Evolutionary conservation across 2,888 invertebrate genomes (phyloP), one percentile per base, ranked within the genome.

Genomic region (Drosophila yooni): DNA sequence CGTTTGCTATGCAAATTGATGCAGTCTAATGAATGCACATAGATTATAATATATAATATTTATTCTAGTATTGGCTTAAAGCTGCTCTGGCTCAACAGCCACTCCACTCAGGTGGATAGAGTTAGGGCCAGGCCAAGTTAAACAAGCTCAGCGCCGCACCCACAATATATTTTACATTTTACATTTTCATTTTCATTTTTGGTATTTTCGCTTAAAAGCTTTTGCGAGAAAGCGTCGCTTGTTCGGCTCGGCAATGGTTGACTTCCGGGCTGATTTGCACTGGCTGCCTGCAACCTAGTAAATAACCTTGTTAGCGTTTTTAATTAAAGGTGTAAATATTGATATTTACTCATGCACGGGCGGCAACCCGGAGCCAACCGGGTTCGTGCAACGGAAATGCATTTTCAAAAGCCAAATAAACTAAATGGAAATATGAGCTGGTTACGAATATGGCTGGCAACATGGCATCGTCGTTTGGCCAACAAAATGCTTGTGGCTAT

Each of bases 291-390:
- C 53, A 72, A 74, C 75, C 59, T 65, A 81, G 81, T 90, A 89
- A 92, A 93, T 93, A 93, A 93, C 92, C 91, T 92, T 92, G 93
- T 93, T 93, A 92, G 91, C 88, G 90, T 91, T 92, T 92, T 92
- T 93, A 93, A 93, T 93, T 93, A 92, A 92, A 92, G 91, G 91
- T 90, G 92, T 92, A 92, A 92, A 92, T 91, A 92, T 92, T 91
- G 89, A 91, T 84, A 91, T 88, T 89, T 82, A 86, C 89, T 82
- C 79, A 74, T 69, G 84, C 89, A 48, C 70, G 70, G 73, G 59
- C 82, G 73, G 59, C 82, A 58, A 48, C 33, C n/a, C n/a, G 18
- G 13, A 59, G 73, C 59, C 59, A 64, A 52, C 60, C 58, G 79
- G 68, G 59, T 38, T 53, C 61, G 54, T 83, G 79, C 76, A 73